A percentile compares a stretch with the other conserved stretches of the same genome.
These are phyloP conservation scores for Fulmarus glacialis DNA, from an alignment of 2,113 vertebrate species.

Conservation along the genomic window DNA sequence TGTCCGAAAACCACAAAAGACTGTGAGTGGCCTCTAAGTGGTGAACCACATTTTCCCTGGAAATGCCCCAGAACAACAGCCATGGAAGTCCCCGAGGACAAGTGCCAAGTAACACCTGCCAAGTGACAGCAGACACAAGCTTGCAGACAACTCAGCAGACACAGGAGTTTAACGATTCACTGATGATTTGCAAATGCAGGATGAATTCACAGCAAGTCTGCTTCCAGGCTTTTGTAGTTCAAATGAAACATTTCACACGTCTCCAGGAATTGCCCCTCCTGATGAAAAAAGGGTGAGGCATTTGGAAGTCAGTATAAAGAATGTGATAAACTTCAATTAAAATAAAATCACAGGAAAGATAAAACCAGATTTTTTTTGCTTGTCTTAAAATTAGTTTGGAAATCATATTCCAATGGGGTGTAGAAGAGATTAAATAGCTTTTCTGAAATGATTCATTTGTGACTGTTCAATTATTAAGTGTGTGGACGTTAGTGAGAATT, in stretches of 20 bases:
- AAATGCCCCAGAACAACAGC: neutral
- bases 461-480: neutral
- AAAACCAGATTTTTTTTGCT: neutral
- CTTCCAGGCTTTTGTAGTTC: constrained; percentile 44
- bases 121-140: neutral
- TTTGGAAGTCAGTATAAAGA: constrained; percentile 1
- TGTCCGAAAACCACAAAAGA: neutral
- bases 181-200: constrained; percentile 26
- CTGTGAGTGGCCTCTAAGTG: neutral
- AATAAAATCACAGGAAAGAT: neutral
- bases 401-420: neutral
- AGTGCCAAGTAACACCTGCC: neutral
- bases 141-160: neutral
- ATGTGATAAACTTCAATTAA: constrained; percentile 15
- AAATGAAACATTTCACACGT: constrained; percentile 35
- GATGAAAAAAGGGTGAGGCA: neutral
- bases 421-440: neutral
- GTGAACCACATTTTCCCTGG: neutral
- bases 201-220: constrained; percentile 32
- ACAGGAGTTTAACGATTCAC: neutral
- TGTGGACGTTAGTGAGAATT: neutral
- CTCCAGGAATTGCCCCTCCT: neutral
- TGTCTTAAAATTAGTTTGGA: neutral
- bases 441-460: neutral
- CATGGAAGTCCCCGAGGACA: neutral